phyloP scores from a whole-genome alignment of 2,797 vertebrate species.

The Mallotus villosus region DNA sequence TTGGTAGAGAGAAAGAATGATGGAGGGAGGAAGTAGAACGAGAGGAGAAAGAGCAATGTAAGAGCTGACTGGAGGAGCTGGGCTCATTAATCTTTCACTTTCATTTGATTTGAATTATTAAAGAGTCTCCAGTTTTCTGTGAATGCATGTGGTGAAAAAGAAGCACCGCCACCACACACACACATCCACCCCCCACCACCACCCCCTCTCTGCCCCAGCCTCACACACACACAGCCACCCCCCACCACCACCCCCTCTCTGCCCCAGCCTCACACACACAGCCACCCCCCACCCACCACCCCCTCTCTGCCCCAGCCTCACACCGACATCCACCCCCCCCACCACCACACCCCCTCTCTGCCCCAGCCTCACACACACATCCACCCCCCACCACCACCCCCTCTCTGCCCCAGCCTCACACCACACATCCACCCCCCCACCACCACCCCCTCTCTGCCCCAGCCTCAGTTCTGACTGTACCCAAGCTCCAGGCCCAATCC shows the following conservation, averaged over 20 bases:
- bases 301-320: neutral
- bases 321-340: slow-evolving; percentile 13
- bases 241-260: neutral
- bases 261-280: slow-evolving; percentile 1
- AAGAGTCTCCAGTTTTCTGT: slow-evolving; percentile 34
- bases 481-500: no score
- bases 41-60: neutral
- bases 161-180: neutral
- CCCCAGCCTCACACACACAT: slow-evolving; percentile 1
- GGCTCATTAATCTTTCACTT: slow-evolving; percentile 68
- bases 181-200: slow-evolving; percentile 4
- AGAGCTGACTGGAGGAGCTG: slow-evolving; percentile 38
- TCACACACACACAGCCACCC: slow-evolving; percentile 12
- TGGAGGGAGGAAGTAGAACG: neutral
- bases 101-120: slow-evolving; percentile 64
- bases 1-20: neutral
- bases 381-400: neutral
- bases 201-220: neutral
- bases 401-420: neutral
- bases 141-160: slow-evolving; percentile 16
- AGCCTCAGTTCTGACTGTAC: no score
- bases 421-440: no score
- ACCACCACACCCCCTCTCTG: neutral
- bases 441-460: neutral
- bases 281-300: neutral